Conservation (phyloP, 1,140 invertebrate genomes). For the Drosophila miranda region DNA sequence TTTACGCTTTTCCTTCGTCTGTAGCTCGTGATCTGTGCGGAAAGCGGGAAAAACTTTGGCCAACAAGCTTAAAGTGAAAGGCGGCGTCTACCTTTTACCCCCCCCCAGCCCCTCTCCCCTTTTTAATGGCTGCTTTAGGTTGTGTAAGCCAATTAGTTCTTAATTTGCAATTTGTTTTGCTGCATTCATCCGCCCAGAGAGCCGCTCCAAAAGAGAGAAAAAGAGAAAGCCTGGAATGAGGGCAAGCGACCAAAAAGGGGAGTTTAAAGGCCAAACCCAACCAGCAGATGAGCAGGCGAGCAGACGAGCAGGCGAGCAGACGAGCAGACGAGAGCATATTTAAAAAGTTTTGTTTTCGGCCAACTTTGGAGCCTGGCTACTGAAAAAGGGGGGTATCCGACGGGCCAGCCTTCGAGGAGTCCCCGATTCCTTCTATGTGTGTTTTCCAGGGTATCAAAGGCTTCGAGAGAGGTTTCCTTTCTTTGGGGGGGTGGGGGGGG, state of each 20-base stretch:
- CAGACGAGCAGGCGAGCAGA: too few species aligned
- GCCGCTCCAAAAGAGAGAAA: slow-evolving; percentile 37
- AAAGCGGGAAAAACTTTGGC: slow-evolving; percentile 41
- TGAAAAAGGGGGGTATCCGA: too few species aligned
- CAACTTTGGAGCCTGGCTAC: slow-evolving; percentile 55
- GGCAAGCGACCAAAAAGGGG: slow-evolving; percentile 40
- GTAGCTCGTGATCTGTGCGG: slow-evolving; percentile 49
- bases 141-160: slow-evolving; percentile 80
- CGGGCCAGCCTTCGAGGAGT: too few species aligned
- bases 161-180: slow-evolving; percentile 81
- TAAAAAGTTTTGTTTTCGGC: slow-evolving; percentile 73
- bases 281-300: slow-evolving; percentile 59
- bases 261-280: slow-evolving; percentile 71
- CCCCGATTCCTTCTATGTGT: too few species aligned
- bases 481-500: not conserved
- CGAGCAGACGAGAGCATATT: slow-evolving; percentile 55
- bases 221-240: not conserved
- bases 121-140: slow-evolving; percentile 77
- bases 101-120: slow-evolving; percentile 1
- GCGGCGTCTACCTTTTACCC: slow-evolving; percentile 15
- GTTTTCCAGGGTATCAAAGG: too few species aligned
- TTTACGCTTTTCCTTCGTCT: slow-evolving; percentile 4
- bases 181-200: slow-evolving; percentile 47
- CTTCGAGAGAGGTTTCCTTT: slow-evolving; percentile 1
- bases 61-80: slow-evolving; percentile 72